A percentile compares a stretch with the other conserved stretches of the same genome.
These are phyloP conservation scores for Cryptotis parvus DNA, from an alignment of 2,113 vertebrate species.

Conservation along the genomic window DNA sequence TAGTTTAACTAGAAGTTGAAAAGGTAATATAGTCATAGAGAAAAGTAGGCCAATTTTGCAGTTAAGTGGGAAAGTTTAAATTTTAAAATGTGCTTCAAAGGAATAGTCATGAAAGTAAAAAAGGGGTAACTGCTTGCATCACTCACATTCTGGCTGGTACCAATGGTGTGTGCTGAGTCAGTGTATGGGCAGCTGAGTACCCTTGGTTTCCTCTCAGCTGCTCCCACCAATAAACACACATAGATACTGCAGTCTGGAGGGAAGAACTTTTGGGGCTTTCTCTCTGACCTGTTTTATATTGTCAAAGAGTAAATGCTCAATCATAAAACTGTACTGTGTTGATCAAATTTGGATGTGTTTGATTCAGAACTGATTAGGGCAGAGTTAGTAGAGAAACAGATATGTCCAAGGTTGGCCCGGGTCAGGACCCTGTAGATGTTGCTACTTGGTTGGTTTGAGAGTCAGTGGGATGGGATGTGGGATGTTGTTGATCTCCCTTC, in stretches of 20 bases:
- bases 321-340: conserved; percentile 42
- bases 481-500: conserved; percentile 79
- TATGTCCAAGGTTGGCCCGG: not conserved
- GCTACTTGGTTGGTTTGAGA: not conserved
- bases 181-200: not conserved
- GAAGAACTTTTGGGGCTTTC: conserved; percentile 58
- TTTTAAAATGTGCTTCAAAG: conserved; percentile 46
- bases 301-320: conserved; percentile 11
- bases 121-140: not conserved
- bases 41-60: conserved; percentile 24
- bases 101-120: conserved; percentile 28
- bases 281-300: not conserved
- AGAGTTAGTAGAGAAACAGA: accelerated
- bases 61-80: not conserved
- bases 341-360: not conserved
- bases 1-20: conserved; percentile 4
- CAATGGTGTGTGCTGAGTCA: not conserved
- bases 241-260: not conserved
- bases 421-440: not conserved
- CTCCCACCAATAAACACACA: not conserved
- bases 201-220: conserved; percentile 49
- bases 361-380: not conserved
- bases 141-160: not conserved
- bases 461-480: conserved; percentile 55
- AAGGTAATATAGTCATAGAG: conserved; percentile 20